Evolutionary conservation across 2,797 vertebrate species (phyloP).

Genomic region (Sciurus vulgaris): DNA sequence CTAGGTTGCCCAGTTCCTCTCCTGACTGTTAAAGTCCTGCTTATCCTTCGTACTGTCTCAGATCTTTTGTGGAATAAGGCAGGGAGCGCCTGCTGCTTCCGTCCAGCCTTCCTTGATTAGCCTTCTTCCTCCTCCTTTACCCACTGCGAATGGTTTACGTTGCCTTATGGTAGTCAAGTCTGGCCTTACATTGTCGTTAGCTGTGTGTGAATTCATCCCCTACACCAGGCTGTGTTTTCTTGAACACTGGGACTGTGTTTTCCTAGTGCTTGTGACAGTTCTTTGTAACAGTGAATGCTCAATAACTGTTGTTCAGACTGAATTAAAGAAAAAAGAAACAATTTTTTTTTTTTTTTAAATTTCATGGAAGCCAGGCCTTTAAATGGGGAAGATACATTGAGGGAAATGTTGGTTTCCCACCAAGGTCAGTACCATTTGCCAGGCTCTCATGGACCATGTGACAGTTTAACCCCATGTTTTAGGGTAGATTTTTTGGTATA

Average conservation of each 20-base stretch:
- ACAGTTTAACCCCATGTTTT: background rate
- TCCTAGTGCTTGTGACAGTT: slow-evolving; percentile 16
- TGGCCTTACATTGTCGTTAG: background rate
- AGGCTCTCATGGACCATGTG: background rate
- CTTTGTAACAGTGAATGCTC: slow-evolving; percentile 42
- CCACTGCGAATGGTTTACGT: background rate
- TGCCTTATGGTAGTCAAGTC: background rate
- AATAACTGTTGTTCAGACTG: background rate
- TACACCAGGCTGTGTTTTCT: slow-evolving; percentile 20
- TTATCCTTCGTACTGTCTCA: background rate
- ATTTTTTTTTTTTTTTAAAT: background rate
- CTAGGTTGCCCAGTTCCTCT: background rate
- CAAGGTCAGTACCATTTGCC: background rate
- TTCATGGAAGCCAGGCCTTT: background rate
- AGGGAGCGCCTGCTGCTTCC: background rate
- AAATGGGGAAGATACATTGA: background rate
- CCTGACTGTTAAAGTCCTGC: background rate
- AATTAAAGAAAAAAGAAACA: background rate
- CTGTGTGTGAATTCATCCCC: background rate
- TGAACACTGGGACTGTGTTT: slow-evolving; percentile 16
- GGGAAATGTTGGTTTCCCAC: background rate
- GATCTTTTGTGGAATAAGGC: background rate
- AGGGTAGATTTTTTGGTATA: background rate
- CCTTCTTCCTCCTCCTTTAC: background rate
- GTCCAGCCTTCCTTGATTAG: background rate